Base-by-base conservation (phyloP, 2,888 invertebrate species). In the Dusona sp. region DNA sequence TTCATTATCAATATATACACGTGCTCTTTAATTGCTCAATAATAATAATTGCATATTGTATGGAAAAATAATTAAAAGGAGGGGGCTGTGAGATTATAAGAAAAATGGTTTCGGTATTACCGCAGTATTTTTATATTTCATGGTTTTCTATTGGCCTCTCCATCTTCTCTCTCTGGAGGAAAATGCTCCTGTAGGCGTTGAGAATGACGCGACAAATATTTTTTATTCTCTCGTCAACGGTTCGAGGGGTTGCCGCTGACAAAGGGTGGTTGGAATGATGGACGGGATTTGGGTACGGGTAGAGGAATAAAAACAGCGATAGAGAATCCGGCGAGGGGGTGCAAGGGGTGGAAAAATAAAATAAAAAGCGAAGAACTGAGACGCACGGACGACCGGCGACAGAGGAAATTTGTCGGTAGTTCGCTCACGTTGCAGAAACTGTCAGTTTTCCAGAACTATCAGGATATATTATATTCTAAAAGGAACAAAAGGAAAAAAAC, bases 181-280 rank as follows among this genome's bases (percentile, higher is more conserved):
- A 61, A 61, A 61, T 29, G 48, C 48, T 48, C 4, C 16, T 16
- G 61, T 29, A 61, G 29, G 61, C 22, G 48, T 48, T 68, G 61
- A 64, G 75, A 74, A 70, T 80, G 64, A 68, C 79, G 79, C 48
- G 64, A 80, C 84, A 75, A 42, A 80, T 81, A 38, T 79, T 79
- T 81, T 79, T 79, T 78, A 75, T 75, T 75, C 54, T 25, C 68
- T 65, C 65, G 73, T n/a, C 57, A 78, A 38, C 73, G 65, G 25
- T 64, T 65, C 57, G 61, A 78, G 67, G 54, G 68, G 36, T 79
- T 38, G 42, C 57, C 61, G 70, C 16, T 61, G 70, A 70, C 45
- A 45, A 70, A 79, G 61, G 74, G 65, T 74, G 74, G 81, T 42
- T 54, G 25, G 74, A 74, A 67, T 81, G 81, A 81, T 67, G 65